Percentiles rank a stretch among this genome's conserved stretches.
Evolutionary conservation across 2,888 invertebrate species (phyloP).

Genomic region (Mythimna loreyi): DNA sequence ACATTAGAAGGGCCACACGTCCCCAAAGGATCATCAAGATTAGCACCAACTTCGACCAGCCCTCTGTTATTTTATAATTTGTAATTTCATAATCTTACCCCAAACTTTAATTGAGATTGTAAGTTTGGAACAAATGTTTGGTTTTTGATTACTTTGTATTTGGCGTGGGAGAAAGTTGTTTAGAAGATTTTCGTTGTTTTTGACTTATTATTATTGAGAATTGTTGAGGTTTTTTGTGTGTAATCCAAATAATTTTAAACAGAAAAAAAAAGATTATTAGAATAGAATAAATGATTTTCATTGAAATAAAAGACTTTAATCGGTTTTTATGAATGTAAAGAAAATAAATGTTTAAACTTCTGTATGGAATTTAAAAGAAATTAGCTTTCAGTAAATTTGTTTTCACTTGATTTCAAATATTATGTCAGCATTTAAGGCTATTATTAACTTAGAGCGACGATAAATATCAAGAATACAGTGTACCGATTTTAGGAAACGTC

Average conservation of each 20-base stretch:
- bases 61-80: constrained; percentile 56
- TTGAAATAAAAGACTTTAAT: background rate
- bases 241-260: constrained; percentile 12
- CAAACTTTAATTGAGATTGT: constrained; percentile 48
- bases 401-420: background rate
- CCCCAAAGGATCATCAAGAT: constrained; percentile 69
- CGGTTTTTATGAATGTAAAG: background rate
- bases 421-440: background rate
- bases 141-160: constrained; percentile 50
- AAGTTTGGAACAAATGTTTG: constrained; percentile 42
- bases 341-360: background rate
- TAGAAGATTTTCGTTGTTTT: constrained; percentile 14
- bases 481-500: too few relatives aligned
- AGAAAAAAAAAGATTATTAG: background rate
- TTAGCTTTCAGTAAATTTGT: too few relatives aligned
- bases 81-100: constrained; percentile 45
- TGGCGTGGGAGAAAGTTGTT: constrained; percentile 27
- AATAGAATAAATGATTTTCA: background rate
- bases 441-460: background rate
- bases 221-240: constrained; percentile 19
- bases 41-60: constrained; percentile 55
- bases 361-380: background rate
- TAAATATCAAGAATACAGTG: background rate
- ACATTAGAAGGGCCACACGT: constrained; percentile 67
- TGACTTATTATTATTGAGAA: constrained; percentile 32